Evolutionary conservation across 2,888 invertebrate species (phyloP).

Genomic region (Metallyticus violacea): DNA sequence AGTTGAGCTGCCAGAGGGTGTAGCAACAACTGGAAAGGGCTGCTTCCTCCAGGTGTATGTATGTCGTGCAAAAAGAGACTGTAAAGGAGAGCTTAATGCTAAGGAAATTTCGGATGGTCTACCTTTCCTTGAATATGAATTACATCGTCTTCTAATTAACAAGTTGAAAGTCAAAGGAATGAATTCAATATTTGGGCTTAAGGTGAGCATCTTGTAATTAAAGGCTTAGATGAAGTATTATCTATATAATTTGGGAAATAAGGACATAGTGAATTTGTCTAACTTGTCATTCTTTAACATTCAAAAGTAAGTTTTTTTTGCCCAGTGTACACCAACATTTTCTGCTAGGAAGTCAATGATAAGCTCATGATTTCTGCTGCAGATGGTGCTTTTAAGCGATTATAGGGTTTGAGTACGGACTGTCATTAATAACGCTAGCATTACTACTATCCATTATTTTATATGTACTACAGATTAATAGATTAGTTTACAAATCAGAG

Average conservation of each 20-base stretch:
- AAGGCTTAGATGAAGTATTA: no score
- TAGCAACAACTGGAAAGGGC: constrained; percentile 69
- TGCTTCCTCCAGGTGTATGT: constrained; percentile 72
- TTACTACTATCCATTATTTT: background rate
- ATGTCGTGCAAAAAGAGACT: constrained; percentile 72
- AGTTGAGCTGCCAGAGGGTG: constrained; percentile 75
- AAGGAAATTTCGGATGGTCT: constrained; percentile 93
- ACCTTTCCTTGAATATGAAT: constrained; percentile 93
- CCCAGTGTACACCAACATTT: no score
- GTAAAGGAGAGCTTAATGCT: constrained; percentile 80
- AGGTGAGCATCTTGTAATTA: constrained; percentile 46
- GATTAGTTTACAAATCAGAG: no score
- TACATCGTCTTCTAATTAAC: constrained; percentile 85
- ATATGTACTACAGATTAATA: no score
- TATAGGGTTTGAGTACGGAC: background rate
- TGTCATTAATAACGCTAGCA: background rate
- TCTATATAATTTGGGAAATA: no score
- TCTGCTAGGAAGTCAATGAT: no score
- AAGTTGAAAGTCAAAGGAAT: constrained; percentile 91
- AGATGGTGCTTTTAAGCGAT: no score
- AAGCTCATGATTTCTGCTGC: no score
- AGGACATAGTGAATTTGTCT: no score
- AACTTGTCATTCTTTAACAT: background rate
- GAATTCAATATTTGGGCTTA: constrained; percentile 89
- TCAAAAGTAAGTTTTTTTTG: no score